phyloP scores from a whole-genome alignment of 2,113 vertebrate genomes.

The Tachysurus vachellii region DNA sequence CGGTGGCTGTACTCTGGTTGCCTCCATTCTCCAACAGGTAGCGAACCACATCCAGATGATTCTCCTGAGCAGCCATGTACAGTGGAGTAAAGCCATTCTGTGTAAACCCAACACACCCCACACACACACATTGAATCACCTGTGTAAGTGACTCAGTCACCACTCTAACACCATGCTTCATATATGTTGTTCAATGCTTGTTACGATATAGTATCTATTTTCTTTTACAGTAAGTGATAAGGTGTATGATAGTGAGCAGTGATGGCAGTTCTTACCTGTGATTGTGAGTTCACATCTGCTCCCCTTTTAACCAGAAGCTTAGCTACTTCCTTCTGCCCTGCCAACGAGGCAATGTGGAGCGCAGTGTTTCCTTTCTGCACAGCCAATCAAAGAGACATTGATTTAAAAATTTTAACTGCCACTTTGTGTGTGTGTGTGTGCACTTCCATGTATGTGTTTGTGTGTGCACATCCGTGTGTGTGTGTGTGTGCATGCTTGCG shows the following conservation, averaged over 20 bases:
- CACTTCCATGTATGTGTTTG: too few relatives aligned
- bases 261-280: constrained; percentile 78
- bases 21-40: constrained; percentile 94
- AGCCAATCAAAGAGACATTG: constrained; percentile 19
- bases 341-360: constrained; percentile 93
- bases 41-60: constrained; percentile 92
- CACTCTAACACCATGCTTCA: not conserved
- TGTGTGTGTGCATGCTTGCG: constrained; percentile 20
- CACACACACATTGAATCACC: constrained; percentile 9
- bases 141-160: not conserved
- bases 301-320: constrained; percentile 89
- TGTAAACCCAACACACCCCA: not conserved
- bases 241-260: not conserved
- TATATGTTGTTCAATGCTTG: not conserved
- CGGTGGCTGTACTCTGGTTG: constrained; percentile 97
- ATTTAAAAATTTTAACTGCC: not conserved
- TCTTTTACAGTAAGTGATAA: not conserved
- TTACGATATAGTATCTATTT: not conserved
- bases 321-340: constrained; percentile 91
- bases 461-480: not conserved
- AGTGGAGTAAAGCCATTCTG: constrained; percentile 98
- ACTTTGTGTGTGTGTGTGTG: too few relatives aligned
- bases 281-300: constrained; percentile 91
- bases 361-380: constrained; percentile 97
- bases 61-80: constrained; percentile 98